Base-by-base conservation (phyloP, 2,797 vertebrate genomes). In the Myripristis murdjan region DNA sequence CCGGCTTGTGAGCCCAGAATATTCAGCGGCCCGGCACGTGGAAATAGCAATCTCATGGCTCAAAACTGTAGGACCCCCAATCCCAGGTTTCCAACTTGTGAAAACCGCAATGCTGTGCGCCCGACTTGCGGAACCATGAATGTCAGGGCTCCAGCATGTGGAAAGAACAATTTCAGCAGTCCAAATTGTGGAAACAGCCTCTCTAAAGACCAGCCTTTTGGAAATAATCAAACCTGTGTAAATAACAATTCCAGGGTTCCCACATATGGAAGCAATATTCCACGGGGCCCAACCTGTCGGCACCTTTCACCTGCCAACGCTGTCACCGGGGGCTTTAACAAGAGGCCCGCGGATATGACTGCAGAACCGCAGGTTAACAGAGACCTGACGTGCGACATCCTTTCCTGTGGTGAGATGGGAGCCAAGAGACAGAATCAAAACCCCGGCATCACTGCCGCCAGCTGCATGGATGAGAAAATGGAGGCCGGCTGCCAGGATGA, bases 401-500 rank as follows among this genome's bases (percentile, higher is more conserved):
- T 48, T n/a, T 52, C 48, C 7, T 57, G n/a, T 9, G 16, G 31
- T 43, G 73, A 74, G 39, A 41, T 33, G 11, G 52, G 56, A 5
- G 14, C 7, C 16, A 43, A 14, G 46, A 47, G 11, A 31, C 58
- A 55, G 6, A 35, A 1, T 0, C 10, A 53, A 7, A 35, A 49
- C 35, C 16, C 22, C 0, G 1, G 5, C 2, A 2, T 51, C 5
- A 1, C 8, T 11, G 16, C 11, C 2, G 1, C 14, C 22, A 64
- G 14, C 48, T 62, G 84, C 92, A 93, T 76, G 60, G 92, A 89
- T 18, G 91, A 91, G 72, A 86, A 86, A 83, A 95, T 94, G 87
- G 95, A 96, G 0, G 89, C 85, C 82, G 18, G 95, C 0, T 81
- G 84, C 71, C 83, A 87, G 0, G 95, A 97, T 0, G 26, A 65